Percentiles rank a stretch among this genome's conserved stretches.
phyloP scores from a whole-genome alignment of 2,888 invertebrate genomes.

The Portevinia maculata region DNA sequence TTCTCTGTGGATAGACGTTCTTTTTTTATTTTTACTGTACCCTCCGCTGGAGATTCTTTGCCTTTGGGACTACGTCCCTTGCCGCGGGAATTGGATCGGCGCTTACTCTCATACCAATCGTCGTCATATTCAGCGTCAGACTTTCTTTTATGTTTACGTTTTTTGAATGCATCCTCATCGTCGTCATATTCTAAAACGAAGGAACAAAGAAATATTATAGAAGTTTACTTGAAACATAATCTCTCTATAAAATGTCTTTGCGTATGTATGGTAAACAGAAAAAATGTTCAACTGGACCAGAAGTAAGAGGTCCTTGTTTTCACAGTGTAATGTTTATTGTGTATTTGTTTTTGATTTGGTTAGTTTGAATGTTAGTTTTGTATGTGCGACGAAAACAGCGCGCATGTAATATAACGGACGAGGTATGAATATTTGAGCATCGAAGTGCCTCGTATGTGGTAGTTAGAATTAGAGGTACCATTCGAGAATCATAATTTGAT shows the following conservation, averaged over 20 bases:
- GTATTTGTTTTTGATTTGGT: no score
- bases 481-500: no score
- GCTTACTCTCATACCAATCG: slow-evolving; percentile 81
- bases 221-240: slow-evolving; percentile 15
- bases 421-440: no score
- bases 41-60: slow-evolving; percentile 78
- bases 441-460: no score
- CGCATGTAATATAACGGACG: no score
- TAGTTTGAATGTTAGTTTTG: no score
- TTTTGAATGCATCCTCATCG: slow-evolving; percentile 80
- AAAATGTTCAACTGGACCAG: no score
- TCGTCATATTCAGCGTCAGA: slow-evolving; percentile 82
- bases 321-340: no score
- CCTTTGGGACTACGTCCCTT: slow-evolving; percentile 80
- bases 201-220: slow-evolving; percentile 23
- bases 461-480: no score
- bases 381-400: no score
- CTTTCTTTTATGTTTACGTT: slow-evolving; percentile 80
- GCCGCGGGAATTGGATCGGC: slow-evolving; percentile 78
- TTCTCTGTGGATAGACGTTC: slow-evolving; percentile 79
- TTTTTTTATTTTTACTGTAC: slow-evolving; percentile 80
- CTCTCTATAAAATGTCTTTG: neutral
- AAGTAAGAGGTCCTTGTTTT: no score
- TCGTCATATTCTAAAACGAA: slow-evolving; percentile 79
- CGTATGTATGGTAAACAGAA: neutral